phyloP scores from a whole-genome alignment of 2,888 invertebrate species.

The Achlya flavicornis region DNA sequence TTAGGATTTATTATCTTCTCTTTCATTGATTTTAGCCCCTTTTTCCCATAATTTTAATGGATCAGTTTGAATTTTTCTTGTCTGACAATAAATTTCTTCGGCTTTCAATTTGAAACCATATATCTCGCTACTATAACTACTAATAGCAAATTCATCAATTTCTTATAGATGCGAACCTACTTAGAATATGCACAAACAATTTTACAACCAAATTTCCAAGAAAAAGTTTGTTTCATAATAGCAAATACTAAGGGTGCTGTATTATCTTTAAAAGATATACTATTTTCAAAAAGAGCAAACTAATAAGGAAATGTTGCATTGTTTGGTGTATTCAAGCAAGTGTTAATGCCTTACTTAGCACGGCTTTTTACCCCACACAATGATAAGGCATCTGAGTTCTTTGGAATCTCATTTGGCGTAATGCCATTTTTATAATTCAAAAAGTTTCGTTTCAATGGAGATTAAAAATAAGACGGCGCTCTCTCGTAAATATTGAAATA shows the following conservation, averaged over 20 bases:
- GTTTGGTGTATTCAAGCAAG: conserved; percentile 12
- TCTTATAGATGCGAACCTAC: no score
- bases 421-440: conserved; percentile 27
- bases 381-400: conserved; percentile 15
- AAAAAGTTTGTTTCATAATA: neutral
- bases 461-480: conserved; percentile 20
- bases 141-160: no score
- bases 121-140: no score
- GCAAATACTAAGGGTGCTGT: neutral
- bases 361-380: neutral
- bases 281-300: neutral
- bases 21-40: no score
- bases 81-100: no score
- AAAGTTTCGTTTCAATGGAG: conserved; percentile 19
- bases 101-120: no score
- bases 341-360: neutral
- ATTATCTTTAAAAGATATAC: neutral
- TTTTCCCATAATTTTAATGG: no score
- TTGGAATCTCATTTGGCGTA: conserved; percentile 30
- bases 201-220: neutral
- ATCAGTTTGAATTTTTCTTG: no score
- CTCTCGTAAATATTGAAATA: conserved; percentile 8
- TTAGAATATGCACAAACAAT: no score
- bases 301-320: conserved; percentile 11
- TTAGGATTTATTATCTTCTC: no score